Evolutionary conservation across 2,888 invertebrate genomes (phyloP).

Genomic region (Rhagium mordax): DNA sequence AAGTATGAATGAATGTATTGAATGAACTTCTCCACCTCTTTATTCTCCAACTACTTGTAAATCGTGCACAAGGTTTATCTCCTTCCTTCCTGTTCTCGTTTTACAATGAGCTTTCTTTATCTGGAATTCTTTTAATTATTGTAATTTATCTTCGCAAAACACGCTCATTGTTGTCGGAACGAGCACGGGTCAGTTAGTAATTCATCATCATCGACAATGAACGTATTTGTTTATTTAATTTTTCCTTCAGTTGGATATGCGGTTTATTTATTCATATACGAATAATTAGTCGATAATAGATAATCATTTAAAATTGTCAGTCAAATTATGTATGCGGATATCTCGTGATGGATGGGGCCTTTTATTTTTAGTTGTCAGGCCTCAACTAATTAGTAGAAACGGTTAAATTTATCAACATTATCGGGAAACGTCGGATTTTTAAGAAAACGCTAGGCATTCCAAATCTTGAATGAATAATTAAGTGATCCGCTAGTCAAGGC

Average conservation of each 20-base stretch:
- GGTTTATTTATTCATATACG: constrained; percentile 1
- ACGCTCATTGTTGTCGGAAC: constrained; percentile 32
- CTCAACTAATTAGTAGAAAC: background rate
- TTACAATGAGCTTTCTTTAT: constrained; percentile 32
- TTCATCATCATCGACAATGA: constrained; percentile 26
- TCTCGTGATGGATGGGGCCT: background rate
- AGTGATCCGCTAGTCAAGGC: background rate
- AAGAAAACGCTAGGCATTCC: background rate
- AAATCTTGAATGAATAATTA: background rate
- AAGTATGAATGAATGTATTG: constrained; percentile 32
- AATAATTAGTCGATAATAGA: constrained; percentile 6
- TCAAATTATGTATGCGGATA: constrained; percentile 19
- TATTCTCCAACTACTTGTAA: constrained; percentile 24
- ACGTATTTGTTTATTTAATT: constrained; percentile 19
- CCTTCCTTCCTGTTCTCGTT: constrained; percentile 43
- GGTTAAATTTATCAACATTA: constrained; percentile 16
- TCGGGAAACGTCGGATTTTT: constrained; percentile 5
- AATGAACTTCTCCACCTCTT: constrained; percentile 30
- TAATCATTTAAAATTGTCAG: constrained; percentile 11
- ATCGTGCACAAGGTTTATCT: constrained; percentile 34
- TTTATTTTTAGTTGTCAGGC: constrained; percentile 5
- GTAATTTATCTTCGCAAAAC: constrained; percentile 30
- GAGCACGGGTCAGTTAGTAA: constrained; percentile 12
- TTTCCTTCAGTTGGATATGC: background rate
- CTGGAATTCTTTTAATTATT: constrained; percentile 28